Conservation (phyloP, 92 coral and sea anemone genomes). For the Phymanthus crucifer region DNA sequence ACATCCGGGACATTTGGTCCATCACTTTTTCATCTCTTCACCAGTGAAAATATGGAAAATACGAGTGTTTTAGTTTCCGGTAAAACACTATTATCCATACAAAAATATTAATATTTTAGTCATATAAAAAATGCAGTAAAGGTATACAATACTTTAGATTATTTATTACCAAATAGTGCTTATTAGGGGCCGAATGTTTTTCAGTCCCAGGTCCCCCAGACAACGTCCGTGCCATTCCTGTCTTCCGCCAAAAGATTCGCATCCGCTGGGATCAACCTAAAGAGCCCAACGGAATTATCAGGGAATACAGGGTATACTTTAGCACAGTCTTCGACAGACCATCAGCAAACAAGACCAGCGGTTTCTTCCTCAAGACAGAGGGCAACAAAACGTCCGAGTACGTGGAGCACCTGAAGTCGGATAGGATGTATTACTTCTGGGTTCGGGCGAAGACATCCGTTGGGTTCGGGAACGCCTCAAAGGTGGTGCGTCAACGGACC, state of each 20-base stretch:
- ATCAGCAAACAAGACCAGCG: conserved; percentile 30
- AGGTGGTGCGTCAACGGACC: conserved; percentile 59
- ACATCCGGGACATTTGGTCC: too few species aligned
- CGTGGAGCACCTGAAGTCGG: conserved; percentile 55
- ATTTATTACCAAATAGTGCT: neutral
- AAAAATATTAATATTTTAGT: too few species aligned
- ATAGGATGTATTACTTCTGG: conserved; percentile 82
- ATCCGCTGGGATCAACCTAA: conserved; percentile 84
- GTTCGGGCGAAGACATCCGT: conserved; percentile 78
- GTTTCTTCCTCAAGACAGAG: conserved; percentile 15
- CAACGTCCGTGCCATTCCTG: conserved; percentile 74
- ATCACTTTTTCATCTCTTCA: too few species aligned
- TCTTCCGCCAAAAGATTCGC: conserved; percentile 74
- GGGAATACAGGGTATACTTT: conserved; percentile 66
- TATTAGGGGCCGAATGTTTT: neutral
- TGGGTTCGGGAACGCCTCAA: conserved; percentile 79
- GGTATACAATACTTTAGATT: too few species aligned
- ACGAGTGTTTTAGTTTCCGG: too few species aligned
- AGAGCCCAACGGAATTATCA: conserved; percentile 89
- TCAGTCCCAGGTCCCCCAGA: conserved; percentile 94
- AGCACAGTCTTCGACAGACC: conserved; percentile 45
- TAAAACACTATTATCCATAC: too few species aligned
- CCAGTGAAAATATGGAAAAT: too few species aligned
- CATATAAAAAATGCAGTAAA: neutral
- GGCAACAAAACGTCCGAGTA: conserved; percentile 65